A percentile compares a stretch with the other conserved stretches of the same genome.
These are phyloP conservation scores for Platysteira castanea DNA, from an alignment of 2,113 vertebrate species.

Conservation along the genomic window DNA sequence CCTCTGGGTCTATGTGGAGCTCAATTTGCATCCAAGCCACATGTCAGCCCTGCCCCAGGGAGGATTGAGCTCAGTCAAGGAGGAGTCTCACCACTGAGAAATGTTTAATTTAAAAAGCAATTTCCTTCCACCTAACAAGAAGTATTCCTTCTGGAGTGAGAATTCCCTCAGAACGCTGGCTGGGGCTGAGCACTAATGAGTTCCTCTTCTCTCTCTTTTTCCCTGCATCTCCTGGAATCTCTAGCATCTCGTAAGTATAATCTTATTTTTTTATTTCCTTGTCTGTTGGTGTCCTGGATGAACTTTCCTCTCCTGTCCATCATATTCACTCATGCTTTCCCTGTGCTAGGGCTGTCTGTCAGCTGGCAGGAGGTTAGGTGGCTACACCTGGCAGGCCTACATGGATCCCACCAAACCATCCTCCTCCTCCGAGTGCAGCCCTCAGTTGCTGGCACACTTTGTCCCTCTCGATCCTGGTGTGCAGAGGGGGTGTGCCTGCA, in stretches of 20 bases:
- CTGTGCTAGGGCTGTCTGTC: background rate
- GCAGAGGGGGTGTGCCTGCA: background rate
- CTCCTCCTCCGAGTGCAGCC: background rate
- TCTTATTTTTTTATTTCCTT: background rate
- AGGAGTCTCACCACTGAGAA: background rate
- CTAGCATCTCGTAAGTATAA: conserved; percentile 39
- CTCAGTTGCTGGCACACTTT: background rate
- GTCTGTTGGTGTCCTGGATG: background rate
- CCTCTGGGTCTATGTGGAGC: background rate
- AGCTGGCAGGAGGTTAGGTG: background rate
- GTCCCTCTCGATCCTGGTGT: background rate
- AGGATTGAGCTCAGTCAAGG: background rate
- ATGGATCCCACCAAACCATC: background rate
- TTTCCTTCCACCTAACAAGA: conserved; percentile 10
- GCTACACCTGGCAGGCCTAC: background rate
- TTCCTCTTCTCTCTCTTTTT: conserved; percentile 36
- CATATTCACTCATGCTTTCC: background rate
- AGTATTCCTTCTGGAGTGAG: background rate
- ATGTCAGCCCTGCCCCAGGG: background rate
- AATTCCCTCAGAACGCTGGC: background rate
- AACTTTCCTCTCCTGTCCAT: background rate
- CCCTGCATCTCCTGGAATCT: background rate
- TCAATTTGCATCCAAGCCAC: background rate
- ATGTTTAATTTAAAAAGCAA: conserved; percentile 19
- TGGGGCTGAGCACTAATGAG: conserved; percentile 19